These are phyloP conservation scores for Wiebesia pumilae DNA, from an alignment of 1,140 invertebrate genomes.

Conservation along the genomic window DNA sequence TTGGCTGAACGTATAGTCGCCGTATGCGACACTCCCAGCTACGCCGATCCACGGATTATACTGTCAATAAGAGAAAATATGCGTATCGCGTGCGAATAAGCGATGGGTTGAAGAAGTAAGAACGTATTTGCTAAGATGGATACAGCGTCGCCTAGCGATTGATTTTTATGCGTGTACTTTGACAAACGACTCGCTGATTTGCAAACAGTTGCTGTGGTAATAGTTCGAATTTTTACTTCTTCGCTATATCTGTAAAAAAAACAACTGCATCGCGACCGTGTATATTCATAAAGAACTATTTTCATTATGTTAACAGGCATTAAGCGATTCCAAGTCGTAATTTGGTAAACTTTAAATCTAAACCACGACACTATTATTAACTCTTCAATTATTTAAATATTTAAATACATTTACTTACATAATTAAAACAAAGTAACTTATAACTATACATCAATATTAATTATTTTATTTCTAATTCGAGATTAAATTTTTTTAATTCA, in stretches of 20 bases:
- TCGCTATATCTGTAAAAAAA: background rate
- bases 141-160: background rate
- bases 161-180: background rate
- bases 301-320: background rate
- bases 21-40: background rate
- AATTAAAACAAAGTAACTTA: no score
- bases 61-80: background rate
- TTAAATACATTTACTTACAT: no score
- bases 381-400: no score
- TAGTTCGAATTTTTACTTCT: background rate
- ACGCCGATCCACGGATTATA: background rate
- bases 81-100: background rate
- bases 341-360: background rate
- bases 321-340: background rate
- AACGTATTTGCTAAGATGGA: background rate
- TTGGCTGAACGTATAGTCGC: slow-evolving; percentile 29
- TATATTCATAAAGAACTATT: background rate
- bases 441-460: background rate
- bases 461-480: background rate
- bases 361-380: no score
- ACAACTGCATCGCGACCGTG: background rate
- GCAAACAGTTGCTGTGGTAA: slow-evolving; percentile 36
- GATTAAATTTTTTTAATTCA: background rate
- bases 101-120: background rate
- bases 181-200: slow-evolving; percentile 41